These are phyloP conservation scores for Fopius arisanus DNA, from an alignment of 1,140 invertebrate species.

Conservation along the genomic window DNA sequence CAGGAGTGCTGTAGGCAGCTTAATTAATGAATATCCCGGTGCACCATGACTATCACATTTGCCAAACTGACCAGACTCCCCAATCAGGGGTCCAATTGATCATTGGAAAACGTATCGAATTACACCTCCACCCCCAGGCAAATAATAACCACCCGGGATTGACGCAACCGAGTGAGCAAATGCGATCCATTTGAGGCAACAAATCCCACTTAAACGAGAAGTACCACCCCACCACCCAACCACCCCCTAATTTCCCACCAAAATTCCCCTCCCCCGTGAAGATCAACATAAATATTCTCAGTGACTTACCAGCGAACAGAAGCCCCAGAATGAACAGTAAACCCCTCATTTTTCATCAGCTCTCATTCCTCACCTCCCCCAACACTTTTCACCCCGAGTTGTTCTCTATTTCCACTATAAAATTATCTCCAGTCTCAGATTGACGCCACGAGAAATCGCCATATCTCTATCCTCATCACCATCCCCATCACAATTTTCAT, in stretches of 20 bases:
- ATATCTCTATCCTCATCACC: slow-evolving; percentile 2
- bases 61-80: background rate
- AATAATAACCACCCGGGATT: background rate
- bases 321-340: slow-evolving; percentile 52
- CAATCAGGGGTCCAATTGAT: background rate
- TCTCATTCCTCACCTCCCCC: slow-evolving; percentile 26
- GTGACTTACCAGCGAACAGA: slow-evolving; percentile 51
- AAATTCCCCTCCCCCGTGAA: background rate
- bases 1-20: background rate
- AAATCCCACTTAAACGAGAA: background rate
- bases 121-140: background rate
- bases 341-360: slow-evolving; percentile 48
- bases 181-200: background rate
- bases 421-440: slow-evolving; percentile 3
- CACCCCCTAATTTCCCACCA: background rate
- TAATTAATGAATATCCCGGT: slow-evolving; percentile 8
- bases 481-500: background rate
- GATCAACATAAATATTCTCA: background rate
- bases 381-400: background rate
- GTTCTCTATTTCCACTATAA: background rate
- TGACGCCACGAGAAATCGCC: background rate
- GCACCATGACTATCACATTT: background rate
- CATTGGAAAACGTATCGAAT: background rate
- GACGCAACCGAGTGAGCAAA: background rate
- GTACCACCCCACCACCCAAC: background rate